phyloP scores from a whole-genome alignment of 2,113 vertebrate genomes.

The Herpailurus yagouaroundi region DNA sequence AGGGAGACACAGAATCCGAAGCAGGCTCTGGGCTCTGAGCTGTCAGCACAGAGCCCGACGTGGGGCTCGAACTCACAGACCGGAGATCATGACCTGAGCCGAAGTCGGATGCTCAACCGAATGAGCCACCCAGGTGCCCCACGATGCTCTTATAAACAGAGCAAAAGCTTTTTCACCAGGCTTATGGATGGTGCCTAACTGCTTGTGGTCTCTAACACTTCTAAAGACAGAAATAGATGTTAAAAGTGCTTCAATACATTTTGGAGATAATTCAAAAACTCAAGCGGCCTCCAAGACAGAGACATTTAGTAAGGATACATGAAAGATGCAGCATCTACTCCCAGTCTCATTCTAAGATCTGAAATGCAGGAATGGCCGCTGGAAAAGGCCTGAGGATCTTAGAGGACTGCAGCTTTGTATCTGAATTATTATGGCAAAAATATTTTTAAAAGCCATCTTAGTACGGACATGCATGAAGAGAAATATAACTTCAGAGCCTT shows the following conservation, averaged over 20 bases:
- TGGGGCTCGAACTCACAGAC: too few relatives aligned
- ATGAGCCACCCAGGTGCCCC: too few relatives aligned
- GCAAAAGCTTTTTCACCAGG: not conserved
- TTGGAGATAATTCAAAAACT: not conserved
- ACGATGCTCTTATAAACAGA: not conserved
- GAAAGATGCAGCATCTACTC: not conserved
- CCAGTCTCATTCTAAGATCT: not conserved
- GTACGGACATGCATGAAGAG: not conserved
- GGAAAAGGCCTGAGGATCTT: not conserved
- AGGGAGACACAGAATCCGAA: too few relatives aligned
- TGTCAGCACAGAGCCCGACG: too few relatives aligned
- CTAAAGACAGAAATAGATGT: not conserved
- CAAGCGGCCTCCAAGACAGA: not conserved
- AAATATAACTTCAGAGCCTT: not conserved
- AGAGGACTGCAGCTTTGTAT: not conserved
- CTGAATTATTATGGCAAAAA: not conserved
- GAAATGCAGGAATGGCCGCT: not conserved
- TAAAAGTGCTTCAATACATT: not conserved
- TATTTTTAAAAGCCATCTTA: not conserved
- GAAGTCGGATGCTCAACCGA: too few relatives aligned
- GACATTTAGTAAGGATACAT: not conserved
- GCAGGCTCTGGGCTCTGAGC: too few relatives aligned
- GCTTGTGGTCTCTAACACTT: not conserved
- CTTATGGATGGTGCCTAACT: not conserved
- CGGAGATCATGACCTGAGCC: too few relatives aligned